Evolutionary conservation across 2,888 invertebrate genomes (phyloP).

Genomic region (Xiphydria camelus): DNA sequence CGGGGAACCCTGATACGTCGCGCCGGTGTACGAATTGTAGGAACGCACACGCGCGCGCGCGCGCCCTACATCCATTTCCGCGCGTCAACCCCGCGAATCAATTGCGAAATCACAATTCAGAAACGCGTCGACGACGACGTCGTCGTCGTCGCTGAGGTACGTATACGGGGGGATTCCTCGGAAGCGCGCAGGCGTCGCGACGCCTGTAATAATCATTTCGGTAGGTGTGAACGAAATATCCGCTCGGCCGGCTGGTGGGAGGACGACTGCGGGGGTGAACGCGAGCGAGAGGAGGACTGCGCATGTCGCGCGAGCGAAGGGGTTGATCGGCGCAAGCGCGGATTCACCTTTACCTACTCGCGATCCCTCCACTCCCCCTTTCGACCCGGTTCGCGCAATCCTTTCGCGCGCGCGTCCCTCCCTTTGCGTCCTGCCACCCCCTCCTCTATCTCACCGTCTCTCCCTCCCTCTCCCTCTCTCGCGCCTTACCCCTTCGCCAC

Average conservation of each 20-base stretch:
- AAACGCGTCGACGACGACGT: neutral
- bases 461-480: conserved; percentile 10
- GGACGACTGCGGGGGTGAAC: conserved; percentile 19
- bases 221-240: conserved; percentile 53
- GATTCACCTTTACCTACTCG: conserved; percentile 39
- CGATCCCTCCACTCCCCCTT: conserved; percentile 22
- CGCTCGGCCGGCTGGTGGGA: conserved; percentile 24
- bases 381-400: conserved; percentile 22
- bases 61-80: no score
- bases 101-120: neutral
- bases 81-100: conserved; percentile 1
- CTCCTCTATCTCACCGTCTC: conserved; percentile 13
- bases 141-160: neutral
- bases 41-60: no score
- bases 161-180: neutral
- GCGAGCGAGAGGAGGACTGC: conserved; percentile 12
- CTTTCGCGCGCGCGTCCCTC: conserved; percentile 5
- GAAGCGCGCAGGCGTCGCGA: conserved; percentile 44
- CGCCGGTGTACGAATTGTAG: no score
- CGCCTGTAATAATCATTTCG: conserved; percentile 48
- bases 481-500: conserved; percentile 20
- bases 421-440: conserved; percentile 10
- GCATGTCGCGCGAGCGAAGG: conserved; percentile 20
- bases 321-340: conserved; percentile 46
- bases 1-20: no score